phyloP scores from a whole-genome alignment of 2,797 vertebrate genomes.

The Mionectes olivaceus region DNA sequence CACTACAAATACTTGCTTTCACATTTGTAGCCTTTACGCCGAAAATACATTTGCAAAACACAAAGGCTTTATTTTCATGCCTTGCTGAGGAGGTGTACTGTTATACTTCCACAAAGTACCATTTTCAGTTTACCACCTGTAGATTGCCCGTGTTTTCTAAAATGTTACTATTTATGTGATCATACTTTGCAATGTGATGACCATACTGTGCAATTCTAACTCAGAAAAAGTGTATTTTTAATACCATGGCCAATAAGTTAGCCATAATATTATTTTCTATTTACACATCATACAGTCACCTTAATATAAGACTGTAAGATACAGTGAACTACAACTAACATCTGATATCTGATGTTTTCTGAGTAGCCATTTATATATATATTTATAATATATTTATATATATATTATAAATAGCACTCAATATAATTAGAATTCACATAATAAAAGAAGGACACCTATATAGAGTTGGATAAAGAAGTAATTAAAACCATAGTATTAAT shows the following conservation, averaged over 20 bases:
- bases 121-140: neutral
- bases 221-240: neutral
- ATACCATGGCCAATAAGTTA: neutral
- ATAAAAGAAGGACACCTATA: neutral
- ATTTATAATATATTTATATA: neutral
- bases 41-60: neutral
- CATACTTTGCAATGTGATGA: neutral
- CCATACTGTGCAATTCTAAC: neutral
- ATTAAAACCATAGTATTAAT: conserved; percentile 44
- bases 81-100: neutral
- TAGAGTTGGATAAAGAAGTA: neutral
- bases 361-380: neutral
- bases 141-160: neutral
- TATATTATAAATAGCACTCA: neutral
- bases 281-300: neutral
- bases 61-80: neutral
- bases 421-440: neutral
- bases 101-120: neutral
- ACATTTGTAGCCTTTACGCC: no score
- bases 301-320: neutral
- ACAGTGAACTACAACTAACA: neutral
- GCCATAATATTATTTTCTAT: neutral
- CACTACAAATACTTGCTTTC: no score
- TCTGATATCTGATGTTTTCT: neutral
- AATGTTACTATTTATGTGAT: neutral